These are phyloP conservation scores for Cataglyphis altisquamis DNA, from an alignment of 2,888 invertebrate genomes.

Conservation along the genomic window DNA sequence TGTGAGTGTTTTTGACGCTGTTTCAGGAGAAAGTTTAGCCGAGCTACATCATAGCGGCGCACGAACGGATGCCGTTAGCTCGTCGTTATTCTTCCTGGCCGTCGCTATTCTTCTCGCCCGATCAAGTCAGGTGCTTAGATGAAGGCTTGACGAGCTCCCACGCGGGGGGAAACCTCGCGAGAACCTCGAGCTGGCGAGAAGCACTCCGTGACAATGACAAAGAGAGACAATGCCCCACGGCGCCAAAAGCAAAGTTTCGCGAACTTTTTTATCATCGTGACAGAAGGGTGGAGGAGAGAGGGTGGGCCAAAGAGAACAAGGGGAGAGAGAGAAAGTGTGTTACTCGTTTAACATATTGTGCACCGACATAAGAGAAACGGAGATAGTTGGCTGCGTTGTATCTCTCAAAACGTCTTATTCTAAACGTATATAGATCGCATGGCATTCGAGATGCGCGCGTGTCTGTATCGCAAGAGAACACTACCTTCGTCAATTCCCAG, in stretches of 20 bases:
- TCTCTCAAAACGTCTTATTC: conserved; percentile 31
- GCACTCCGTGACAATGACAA: conserved; percentile 29
- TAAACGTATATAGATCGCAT: conserved; percentile 10
- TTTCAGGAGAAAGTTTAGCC: conserved; percentile 89
- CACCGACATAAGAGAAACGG: conserved; percentile 31
- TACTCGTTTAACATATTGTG: conserved; percentile 32
- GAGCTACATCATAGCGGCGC: conserved; percentile 87
- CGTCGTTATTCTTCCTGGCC: conserved; percentile 73
- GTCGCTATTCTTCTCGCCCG: conserved; percentile 72
- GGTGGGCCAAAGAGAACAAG: conserved; percentile 31
- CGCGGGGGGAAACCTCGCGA: conserved; percentile 44
- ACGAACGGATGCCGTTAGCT: conserved; percentile 55
- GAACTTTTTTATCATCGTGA: conserved; percentile 70
- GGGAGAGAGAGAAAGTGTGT: conserved; percentile 8
- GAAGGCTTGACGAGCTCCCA: conserved; percentile 75
- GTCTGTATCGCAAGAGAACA: conserved; percentile 25
- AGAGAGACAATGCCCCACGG: conserved; percentile 8
- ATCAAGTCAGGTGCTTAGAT: conserved; percentile 81
- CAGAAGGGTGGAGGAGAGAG: conserved; percentile 21
- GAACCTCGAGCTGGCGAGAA: conserved; percentile 20
- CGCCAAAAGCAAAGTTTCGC: conserved; percentile 21
- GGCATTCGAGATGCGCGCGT: not conserved
- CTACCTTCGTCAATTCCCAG: conserved; percentile 21
- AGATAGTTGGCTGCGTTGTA: conserved; percentile 46
- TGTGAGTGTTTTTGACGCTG: conserved; percentile 80